A percentile compares a stretch with the other conserved stretches of the same genome.
Conservation (phyloP, 2,113 vertebrate species). For the Rhinolophus ferrumequinum region DNA sequence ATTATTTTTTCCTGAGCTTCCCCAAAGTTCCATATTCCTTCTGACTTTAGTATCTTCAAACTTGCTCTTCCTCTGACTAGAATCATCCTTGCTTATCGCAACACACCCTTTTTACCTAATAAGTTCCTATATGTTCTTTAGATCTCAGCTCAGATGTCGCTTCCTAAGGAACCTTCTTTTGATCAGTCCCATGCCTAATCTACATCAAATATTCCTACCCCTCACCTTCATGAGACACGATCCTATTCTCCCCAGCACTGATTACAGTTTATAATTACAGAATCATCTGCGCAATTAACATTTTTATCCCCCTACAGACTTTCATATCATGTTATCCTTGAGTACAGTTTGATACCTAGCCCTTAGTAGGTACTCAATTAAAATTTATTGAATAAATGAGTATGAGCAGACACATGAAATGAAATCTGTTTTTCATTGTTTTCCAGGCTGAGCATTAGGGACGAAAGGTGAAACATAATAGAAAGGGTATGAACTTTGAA, state of each 20-base stretch:
- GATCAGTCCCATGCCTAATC: accelerated
- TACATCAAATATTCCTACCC: neutral
- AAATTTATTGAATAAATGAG: neutral
- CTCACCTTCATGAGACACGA: neutral
- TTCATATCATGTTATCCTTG: neutral
- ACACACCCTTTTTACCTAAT: too few relatives aligned
- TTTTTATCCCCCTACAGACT: neutral
- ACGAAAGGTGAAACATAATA: neutral
- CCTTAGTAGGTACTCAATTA: neutral
- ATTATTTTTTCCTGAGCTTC: neutral
- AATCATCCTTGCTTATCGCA: neutral
- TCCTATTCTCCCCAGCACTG: neutral
- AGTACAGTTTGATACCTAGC: neutral
- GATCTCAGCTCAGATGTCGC: neutral
- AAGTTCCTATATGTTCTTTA: neutral
- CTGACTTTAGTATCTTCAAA: neutral
- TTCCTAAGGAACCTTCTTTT: neutral
- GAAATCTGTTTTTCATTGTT: neutral
- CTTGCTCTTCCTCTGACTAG: neutral
- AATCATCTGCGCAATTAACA: neutral
- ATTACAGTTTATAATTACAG: accelerated
- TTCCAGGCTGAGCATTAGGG: neutral
- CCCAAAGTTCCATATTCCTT: neutral
- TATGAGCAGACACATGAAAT: neutral
- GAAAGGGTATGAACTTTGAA: neutral